These are phyloP conservation scores for Amiota communis DNA, from an alignment of 2,888 invertebrate species.

Conservation along the genomic window DNA sequence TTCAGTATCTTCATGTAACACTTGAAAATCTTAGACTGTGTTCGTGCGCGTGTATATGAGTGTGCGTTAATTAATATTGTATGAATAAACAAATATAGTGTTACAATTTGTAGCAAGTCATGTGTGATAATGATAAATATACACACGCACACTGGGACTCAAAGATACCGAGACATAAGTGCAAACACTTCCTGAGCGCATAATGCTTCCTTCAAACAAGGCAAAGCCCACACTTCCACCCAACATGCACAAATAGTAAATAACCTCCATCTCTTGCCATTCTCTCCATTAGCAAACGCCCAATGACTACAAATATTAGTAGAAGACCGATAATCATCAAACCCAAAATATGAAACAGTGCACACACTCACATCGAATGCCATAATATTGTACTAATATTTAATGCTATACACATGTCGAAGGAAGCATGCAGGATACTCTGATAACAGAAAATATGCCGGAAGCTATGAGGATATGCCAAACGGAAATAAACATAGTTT, in stretches of 20 bases:
- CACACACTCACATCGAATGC: slow-evolving; percentile 8
- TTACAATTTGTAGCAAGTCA: slow-evolving; percentile 29
- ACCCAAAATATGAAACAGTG: neutral
- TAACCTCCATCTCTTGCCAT: neutral
- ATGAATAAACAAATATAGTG: slow-evolving; percentile 24
- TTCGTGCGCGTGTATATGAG: neutral
- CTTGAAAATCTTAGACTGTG: neutral
- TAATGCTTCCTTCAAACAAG: neutral
- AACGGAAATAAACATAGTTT: slow-evolving; percentile 24
- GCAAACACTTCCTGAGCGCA: neutral
- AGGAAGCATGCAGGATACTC: slow-evolving; percentile 25
- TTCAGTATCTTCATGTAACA: neutral
- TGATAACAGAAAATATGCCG: slow-evolving; percentile 28
- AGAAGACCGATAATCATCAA: neutral
- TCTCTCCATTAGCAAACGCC: neutral
- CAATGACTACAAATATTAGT: too few relatives aligned
- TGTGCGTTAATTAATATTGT: slow-evolving; percentile 19
- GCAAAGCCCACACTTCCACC: neutral
- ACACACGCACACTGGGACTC: neutral
- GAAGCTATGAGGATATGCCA: slow-evolving; percentile 28
- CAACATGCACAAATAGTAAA: neutral
- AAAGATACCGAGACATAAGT: too few relatives aligned
- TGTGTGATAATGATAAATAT: slow-evolving; percentile 29
- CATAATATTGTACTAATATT: slow-evolving; percentile 17
- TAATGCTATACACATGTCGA: slow-evolving; percentile 6